A percentile compares a stretch with the other conserved stretches of the same genome.
Conservation (phyloP, 2,797 vertebrate genomes). For the Sus cebifrons region DNA sequence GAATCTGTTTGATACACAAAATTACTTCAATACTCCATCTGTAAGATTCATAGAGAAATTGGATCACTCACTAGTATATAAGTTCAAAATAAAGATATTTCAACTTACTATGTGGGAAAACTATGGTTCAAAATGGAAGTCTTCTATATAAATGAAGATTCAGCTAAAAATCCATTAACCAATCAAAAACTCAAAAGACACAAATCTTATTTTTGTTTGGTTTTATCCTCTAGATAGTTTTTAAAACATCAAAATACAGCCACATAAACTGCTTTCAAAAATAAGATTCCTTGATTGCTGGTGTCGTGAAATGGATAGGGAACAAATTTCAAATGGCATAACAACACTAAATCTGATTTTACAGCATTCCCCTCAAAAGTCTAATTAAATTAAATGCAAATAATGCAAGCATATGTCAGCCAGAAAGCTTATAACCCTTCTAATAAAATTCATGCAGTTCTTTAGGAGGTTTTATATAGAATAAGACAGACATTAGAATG, state of each 20-base stretch:
- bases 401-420: background rate
- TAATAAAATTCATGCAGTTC: conserved; percentile 22
- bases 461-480: conserved; percentile 65
- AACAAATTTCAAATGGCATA: conserved; percentile 33
- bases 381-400: conserved; percentile 57
- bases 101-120: background rate
- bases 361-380: conserved; percentile 42
- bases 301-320: background rate
- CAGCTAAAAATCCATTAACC: background rate
- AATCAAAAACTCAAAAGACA: conserved; percentile 35
- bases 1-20: background rate
- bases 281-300: background rate
- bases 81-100: background rate
- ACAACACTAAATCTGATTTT: conserved; percentile 30
- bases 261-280: background rate
- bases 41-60: background rate
- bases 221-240: background rate
- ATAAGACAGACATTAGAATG: conserved; percentile 45
- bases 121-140: background rate
- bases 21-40: background rate
- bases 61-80: background rate
- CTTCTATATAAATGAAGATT: background rate
- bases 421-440: conserved; percentile 54
- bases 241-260: conserved; percentile 38
- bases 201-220: background rate